Conservation (phyloP, 2,113 vertebrate species). For the Henicopernis longicauda region DNA sequence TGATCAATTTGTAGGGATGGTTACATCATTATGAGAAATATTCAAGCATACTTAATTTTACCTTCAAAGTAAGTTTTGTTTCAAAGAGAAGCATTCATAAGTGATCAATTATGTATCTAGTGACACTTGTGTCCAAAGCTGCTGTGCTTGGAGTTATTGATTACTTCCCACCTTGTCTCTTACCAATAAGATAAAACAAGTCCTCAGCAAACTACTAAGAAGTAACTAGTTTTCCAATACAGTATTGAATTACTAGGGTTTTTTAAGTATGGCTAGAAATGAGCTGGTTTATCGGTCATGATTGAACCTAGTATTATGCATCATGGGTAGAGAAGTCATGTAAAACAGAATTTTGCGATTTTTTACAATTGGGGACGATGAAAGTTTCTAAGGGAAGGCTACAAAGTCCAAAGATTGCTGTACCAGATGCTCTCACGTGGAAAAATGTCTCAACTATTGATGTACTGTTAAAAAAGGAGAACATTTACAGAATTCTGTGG, state of each 20-base stretch:
- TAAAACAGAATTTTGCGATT: not conserved
- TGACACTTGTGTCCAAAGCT: not conserved
- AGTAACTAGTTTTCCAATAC: not conserved
- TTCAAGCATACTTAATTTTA: not conserved
- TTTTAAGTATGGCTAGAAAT: not conserved
- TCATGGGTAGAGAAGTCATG: not conserved
- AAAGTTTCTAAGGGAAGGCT: not conserved
- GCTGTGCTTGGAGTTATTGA: not conserved
- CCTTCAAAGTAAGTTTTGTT: not conserved
- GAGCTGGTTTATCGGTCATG: not conserved
- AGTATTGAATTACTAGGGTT: not conserved
- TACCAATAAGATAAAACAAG: not conserved
- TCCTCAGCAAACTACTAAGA: not conserved
- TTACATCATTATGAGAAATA: not conserved
- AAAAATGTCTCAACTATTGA: not conserved
- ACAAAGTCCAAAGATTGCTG: not conserved
- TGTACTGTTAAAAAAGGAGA: not conserved
- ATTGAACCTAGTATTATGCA: not conserved
- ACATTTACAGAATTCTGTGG: not conserved
- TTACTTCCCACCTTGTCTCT: not conserved
- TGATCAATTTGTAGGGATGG: not conserved
- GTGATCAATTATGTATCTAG: not conserved
- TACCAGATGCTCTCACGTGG: not conserved
- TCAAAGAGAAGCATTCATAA: not conserved
- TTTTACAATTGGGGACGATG: not conserved